Evolutionary conservation across 2,797 vertebrate species (phyloP).

Genomic region (Leuciscus waleckii): DNA sequence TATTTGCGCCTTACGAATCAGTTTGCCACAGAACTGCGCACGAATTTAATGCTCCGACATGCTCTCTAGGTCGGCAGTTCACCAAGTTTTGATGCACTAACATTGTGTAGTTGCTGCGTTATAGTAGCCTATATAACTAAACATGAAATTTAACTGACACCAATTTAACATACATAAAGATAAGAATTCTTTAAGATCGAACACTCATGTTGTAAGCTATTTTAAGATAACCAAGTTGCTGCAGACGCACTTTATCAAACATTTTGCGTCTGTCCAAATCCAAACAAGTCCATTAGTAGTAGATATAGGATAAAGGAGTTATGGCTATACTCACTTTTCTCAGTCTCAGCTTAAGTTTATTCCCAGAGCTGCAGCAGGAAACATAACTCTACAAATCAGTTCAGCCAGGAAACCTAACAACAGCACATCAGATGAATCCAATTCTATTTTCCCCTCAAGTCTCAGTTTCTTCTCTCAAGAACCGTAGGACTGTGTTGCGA

Average conservation of each 20-base stretch:
- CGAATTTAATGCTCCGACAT: not conserved
- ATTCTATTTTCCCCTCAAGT: not conserved
- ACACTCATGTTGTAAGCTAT: not conserved
- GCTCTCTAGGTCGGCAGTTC: not conserved
- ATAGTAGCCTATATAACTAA: not conserved
- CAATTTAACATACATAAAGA: not conserved
- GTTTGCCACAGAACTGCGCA: not conserved
- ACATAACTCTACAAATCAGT: slow-evolving; percentile 12
- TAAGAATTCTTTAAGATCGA: not conserved
- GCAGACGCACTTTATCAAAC: not conserved
- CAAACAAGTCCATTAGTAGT: not conserved
- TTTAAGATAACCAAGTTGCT: not conserved
- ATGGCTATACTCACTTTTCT: slow-evolving; percentile 20
- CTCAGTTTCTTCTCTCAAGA: not conserved
- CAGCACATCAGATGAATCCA: not conserved
- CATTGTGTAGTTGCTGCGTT: slow-evolving; percentile 1
- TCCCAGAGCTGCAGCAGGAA: not conserved
- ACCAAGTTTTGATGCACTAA: not conserved
- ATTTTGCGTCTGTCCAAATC: not conserved
- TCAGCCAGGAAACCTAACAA: not conserved
- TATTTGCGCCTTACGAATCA: not conserved
- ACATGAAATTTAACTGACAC: not conserved
- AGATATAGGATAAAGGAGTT: not conserved
- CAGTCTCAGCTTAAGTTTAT: slow-evolving; percentile 20
- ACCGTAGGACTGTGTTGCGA: not conserved